Conservation (phyloP, 1,140 invertebrate genomes). For the Mamestra configurata region DNA sequence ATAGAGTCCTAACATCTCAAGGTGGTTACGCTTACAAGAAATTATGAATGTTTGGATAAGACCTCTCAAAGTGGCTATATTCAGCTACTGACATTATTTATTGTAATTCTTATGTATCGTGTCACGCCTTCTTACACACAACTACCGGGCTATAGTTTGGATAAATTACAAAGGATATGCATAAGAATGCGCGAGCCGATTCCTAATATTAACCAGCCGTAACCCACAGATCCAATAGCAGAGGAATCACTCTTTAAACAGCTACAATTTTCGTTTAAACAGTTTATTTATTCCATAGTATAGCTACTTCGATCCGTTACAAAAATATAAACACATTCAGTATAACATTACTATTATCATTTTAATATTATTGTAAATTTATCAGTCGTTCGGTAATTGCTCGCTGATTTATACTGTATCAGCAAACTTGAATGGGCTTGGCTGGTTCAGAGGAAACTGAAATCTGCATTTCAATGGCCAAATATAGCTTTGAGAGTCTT, state of each 20-base stretch:
- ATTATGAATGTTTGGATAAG: not conserved
- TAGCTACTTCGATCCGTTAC: conserved; percentile 13
- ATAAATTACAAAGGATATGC: not conserved
- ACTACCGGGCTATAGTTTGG: too few relatives aligned
- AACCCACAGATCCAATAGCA: not conserved
- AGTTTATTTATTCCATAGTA: not conserved
- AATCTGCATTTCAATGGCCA: not conserved
- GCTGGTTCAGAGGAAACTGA: not conserved
- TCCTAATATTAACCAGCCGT: not conserved
- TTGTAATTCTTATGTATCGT: too few relatives aligned
- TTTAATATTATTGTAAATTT: conserved; percentile 26
- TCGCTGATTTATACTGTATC: not conserved
- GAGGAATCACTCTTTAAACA: not conserved
- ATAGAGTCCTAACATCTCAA: not conserved
- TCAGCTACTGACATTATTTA: not conserved
- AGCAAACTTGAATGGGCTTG: not conserved
- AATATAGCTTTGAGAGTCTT: conserved; percentile 4
- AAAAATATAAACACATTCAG: conserved; percentile 22
- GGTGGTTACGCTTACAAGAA: not conserved
- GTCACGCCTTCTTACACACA: too few relatives aligned
- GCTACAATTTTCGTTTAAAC: conserved; percentile 1
- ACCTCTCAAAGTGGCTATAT: not conserved
- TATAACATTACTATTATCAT: not conserved
- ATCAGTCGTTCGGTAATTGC: conserved; percentile 14
- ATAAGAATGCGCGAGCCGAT: not conserved